A percentile compares a stretch with the other conserved stretches of the same genome.
Evolutionary conservation across 2,888 invertebrate species (phyloP).

Genomic region (Polyommatus icarus): DNA sequence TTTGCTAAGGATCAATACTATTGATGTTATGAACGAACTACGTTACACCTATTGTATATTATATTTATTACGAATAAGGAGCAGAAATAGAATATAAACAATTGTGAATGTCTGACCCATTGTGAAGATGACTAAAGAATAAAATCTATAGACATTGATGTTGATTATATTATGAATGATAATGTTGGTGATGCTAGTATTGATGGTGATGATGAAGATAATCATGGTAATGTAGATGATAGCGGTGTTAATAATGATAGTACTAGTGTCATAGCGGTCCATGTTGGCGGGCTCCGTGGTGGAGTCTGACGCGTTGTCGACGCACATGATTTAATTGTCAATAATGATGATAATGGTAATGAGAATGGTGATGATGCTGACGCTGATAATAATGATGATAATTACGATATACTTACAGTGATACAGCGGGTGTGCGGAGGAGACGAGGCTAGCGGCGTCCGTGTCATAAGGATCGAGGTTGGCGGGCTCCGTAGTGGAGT

Average conservation of each 20-base stretch:
- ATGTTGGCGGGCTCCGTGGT: constrained; percentile 87
- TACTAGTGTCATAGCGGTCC: constrained; percentile 82
- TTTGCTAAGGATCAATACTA: background rate
- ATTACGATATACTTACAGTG: constrained; percentile 80
- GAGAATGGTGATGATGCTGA: background rate
- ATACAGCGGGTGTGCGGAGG: constrained; percentile 86
- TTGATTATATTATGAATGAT: no score
- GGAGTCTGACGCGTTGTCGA: constrained; percentile 89
- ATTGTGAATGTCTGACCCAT: no score
- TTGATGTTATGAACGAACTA: background rate
- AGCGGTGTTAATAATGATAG: constrained; percentile 54
- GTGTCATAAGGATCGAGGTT: constrained; percentile 85
- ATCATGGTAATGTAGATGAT: constrained; percentile 69
- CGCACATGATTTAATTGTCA: constrained; percentile 75
- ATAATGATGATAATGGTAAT: background rate
- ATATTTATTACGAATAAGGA: no score
- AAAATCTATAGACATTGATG: no score
- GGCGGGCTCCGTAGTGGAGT: constrained; percentile 87
- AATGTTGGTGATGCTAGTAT: no score
- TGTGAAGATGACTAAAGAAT: no score
- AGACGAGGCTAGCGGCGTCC: constrained; percentile 85
- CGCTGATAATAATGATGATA: background rate
- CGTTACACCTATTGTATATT: background rate
- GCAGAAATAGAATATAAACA: no score
- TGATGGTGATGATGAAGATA: background rate